These are phyloP conservation scores for Drosophila heteroneura DNA, from an alignment of 2,888 invertebrate genomes.

Conservation along the genomic window DNA sequence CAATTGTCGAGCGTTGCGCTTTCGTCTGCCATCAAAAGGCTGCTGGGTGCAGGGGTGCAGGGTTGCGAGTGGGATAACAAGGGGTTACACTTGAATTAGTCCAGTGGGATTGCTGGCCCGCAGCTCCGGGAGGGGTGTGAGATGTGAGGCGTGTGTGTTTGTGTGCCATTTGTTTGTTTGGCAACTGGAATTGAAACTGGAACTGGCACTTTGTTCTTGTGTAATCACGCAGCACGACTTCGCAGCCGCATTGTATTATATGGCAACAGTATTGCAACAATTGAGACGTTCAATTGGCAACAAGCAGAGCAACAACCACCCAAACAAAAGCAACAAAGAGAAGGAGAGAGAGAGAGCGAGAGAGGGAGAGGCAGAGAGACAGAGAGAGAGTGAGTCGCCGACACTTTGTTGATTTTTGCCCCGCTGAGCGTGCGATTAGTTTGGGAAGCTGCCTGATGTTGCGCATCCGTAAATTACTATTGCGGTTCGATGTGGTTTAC, in stretches of 20 bases:
- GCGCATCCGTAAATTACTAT: slow-evolving; percentile 82
- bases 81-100: slow-evolving; percentile 82
- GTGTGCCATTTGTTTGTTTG: slow-evolving; percentile 64
- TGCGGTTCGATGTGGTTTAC: slow-evolving; percentile 75
- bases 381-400: slow-evolving; percentile 35
- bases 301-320: slow-evolving; percentile 45
- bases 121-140: slow-evolving; percentile 11
- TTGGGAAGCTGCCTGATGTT: slow-evolving; percentile 76
- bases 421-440: slow-evolving; percentile 75
- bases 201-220: slow-evolving; percentile 55
- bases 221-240: slow-evolving; percentile 75
- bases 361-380: slow-evolving; percentile 13
- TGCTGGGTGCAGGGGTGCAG: slow-evolving; percentile 14
- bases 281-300: slow-evolving; percentile 79
- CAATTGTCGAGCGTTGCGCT: slow-evolving; percentile 77
- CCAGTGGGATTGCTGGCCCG: slow-evolving; percentile 81
- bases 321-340: slow-evolving; percentile 20
- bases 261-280: slow-evolving; percentile 50
- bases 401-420: slow-evolving; percentile 49
- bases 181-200: slow-evolving; percentile 17
- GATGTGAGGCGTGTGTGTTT: neutral
- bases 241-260: slow-evolving; percentile 37
- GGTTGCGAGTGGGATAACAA: slow-evolving; percentile 61
- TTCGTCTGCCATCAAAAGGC: slow-evolving; percentile 25
- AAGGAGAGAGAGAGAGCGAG: slow-evolving; percentile 17